Base-by-base conservation (phyloP, 2,888 invertebrate genomes). In the Acanthacorydalis orientalis region DNA sequence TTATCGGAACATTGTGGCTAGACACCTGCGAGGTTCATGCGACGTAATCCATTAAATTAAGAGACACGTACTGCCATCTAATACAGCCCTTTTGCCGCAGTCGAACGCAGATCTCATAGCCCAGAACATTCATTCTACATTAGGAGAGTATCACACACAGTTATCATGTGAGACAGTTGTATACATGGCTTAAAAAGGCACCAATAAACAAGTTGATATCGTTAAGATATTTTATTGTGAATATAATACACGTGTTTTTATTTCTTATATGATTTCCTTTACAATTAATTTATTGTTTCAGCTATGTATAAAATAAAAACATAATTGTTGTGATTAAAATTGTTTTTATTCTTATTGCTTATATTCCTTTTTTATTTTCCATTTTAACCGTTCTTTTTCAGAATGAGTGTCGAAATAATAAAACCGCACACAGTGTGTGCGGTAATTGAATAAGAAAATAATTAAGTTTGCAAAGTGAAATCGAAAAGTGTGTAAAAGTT, bases 191-290 rank as follows among this genome's bases (percentile, higher is more conserved):
- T 65, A 52, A 51, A 38, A 53, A 65, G 64, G 64, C 63, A 64
- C 62, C 61, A 63, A 64, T 73, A 77, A 68, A 77, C 73, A 75
- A 74, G 73, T 73, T 75, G 74, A 73, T 72, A 72, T 72, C 71
- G 72, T 73, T 76, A 74, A 75, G 74, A 72, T 73, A 74, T 71
- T 54, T 54, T 55, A 37, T 37, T 37, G 37, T 37, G 12, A 37
- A 37, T 37, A 37, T 37, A 37, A 37, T 37, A 37, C 23, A 23
- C 23, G 23, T 23, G 23, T 23, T 23, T 23, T 23, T 23, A 23
- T 23, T 23, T 23, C 23, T 23, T 23, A 23, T 23, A 23, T 23
- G 23, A 23, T 23, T 23, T 23, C 23, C 23, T 23, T 23, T 23
- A 23, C n/a, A 37, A 12, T 12, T 37, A n/a, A 12, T 37, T 37